Base-by-base conservation (phyloP, 92 coral and sea anemone genomes). In the Paragorgia papillata region DNA sequence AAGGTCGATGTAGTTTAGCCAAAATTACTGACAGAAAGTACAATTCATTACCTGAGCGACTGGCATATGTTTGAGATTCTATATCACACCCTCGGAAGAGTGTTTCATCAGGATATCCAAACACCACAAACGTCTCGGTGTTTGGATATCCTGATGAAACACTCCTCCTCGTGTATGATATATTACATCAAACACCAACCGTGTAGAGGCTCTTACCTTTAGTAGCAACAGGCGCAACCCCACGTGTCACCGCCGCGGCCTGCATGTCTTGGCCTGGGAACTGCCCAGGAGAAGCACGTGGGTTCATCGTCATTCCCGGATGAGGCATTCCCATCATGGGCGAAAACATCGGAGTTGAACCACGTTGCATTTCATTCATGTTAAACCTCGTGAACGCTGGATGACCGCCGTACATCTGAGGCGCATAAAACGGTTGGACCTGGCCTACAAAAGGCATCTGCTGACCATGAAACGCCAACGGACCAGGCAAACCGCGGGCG, bases 301-400 rank as follows among this genome's bases (percentile, higher is more conserved):
- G 59, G 35, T 20, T 13, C 59, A 68, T 68, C n/a, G 57, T 22
- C 75, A 68, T 68, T 1, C 57, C 75, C 7, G 75, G 37, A 49
- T 68, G 75, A 8, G 55, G 57, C 59, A 68, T 35, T 7, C 75
- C 59, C 75, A 68, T 68, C 59, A 68, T 25, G 7, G 75, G 37
- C 18, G 75, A 19, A 49, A 44, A 68, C 59, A 68, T 68, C 22
- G 75, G 75, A 21, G 75, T 2, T 8, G 75, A 44, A 13, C 75
- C 75, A 22, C 75, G 75, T 3, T 58, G 33, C 33, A 68, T 27
- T 13, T 68, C 75, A 35, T 68, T 68, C 59, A 68, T 68, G 29
- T 68, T 68, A n/a, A 68, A 68, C 29, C 75, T 68, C 59, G 75
- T 33, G 30, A 44, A 68, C 7, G 75, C 75, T 17, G 75, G 75